These are phyloP conservation scores for Mamestra configurata DNA, from an alignment of 1,140 invertebrate species.

Conservation along the genomic window DNA sequence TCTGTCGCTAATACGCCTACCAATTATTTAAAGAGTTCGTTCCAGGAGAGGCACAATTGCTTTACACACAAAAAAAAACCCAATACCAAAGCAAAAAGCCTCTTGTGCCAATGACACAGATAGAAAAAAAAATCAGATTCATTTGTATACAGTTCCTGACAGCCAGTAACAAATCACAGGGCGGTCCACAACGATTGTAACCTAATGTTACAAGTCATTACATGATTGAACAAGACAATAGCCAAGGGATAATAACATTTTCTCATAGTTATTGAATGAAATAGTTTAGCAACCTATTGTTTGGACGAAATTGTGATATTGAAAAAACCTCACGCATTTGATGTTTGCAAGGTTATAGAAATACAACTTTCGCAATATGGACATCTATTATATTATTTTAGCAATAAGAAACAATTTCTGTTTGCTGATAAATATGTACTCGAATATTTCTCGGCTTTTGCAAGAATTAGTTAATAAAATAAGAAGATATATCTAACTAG, in stretches of 20 bases:
- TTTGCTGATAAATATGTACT: no score
- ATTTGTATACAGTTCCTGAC: neutral
- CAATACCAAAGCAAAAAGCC: neutral
- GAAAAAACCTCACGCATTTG: constrained; percentile 25
- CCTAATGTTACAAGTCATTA: constrained; percentile 28
- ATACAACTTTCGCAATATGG: constrained; percentile 35
- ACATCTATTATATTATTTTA: constrained; percentile 4
- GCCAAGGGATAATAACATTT: constrained; percentile 56
- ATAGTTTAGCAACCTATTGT: constrained; percentile 68
- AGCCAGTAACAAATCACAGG: neutral
- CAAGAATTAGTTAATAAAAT: no score
- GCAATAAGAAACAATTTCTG: neutral
- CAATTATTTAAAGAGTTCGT: no score
- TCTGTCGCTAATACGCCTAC: no score
- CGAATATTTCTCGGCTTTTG: no score
- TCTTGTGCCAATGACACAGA: neutral
- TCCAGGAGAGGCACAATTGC: no score
- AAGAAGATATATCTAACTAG: no score
- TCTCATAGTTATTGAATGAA: constrained; percentile 65
- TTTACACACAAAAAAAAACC: no score
- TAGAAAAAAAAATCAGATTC: neutral
- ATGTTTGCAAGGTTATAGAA: constrained; percentile 35
- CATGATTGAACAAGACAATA: constrained; percentile 58
- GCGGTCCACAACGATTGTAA: neutral
- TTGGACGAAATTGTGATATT: constrained; percentile 40